Conservation (phyloP, 1,140 invertebrate species). For the Neodiprion pinetum region DNA sequence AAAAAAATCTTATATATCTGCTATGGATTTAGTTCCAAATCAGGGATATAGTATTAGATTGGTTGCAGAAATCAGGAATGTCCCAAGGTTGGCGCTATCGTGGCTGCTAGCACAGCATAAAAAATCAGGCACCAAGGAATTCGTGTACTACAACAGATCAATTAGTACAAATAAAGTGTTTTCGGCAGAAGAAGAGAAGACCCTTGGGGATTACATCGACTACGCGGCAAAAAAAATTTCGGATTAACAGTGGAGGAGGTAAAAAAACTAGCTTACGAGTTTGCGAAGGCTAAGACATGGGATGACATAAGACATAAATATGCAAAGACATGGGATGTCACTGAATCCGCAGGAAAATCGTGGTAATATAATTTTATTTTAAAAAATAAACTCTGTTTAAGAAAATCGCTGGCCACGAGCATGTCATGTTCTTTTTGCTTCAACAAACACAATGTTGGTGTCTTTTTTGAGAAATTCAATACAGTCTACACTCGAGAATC, state of each 20-base stretch:
- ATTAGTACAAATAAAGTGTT: background rate
- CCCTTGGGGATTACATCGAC: background rate
- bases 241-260: slow-evolving; percentile 42
- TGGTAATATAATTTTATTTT: slow-evolving; percentile 54
- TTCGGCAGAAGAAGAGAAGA: background rate
- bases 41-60: background rate
- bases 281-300: slow-evolving; percentile 36
- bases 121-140: background rate
- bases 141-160: background rate
- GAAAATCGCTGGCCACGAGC: slow-evolving; percentile 52
- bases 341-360: slow-evolving; percentile 47
- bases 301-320: slow-evolving; percentile 8
- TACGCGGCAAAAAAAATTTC: slow-evolving; percentile 31
- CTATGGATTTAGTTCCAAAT: background rate
- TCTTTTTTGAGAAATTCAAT: slow-evolving; percentile 49
- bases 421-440: slow-evolving; percentile 50
- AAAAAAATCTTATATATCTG: background rate
- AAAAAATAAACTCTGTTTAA: slow-evolving; percentile 42
- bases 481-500: slow-evolving; percentile 28
- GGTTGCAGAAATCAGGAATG: background rate
- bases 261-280: slow-evolving; percentile 45
- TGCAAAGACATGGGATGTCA: slow-evolving; percentile 37
- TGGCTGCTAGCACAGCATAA: background rate
- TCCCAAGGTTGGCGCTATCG: background rate
- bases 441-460: slow-evolving; percentile 46